phyloP scores from a whole-genome alignment of 2,797 vertebrate genomes.

The Sebastes flavidus region DNA sequence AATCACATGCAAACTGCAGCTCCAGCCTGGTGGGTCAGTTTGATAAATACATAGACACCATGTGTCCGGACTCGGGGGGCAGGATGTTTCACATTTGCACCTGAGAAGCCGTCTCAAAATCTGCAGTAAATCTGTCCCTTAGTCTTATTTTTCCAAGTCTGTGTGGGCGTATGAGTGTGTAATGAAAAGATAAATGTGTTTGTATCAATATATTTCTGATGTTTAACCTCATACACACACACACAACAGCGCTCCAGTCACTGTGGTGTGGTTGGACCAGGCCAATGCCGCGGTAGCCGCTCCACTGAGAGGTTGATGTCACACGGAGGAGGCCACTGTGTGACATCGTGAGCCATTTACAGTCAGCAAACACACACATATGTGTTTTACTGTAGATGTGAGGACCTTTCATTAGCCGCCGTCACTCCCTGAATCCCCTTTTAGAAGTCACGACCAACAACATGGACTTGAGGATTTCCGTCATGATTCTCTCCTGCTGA shows the following conservation, averaged over 20 bases:
- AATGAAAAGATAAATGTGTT: not conserved
- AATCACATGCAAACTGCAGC: not conserved
- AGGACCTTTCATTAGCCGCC: not conserved
- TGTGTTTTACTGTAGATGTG: not conserved
- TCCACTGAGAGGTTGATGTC: conserved; percentile 22
- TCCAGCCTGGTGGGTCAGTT: not conserved
- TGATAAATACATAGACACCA: not conserved
- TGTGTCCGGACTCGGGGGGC: too few relatives aligned
- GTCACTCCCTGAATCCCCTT: not conserved
- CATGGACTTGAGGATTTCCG: not conserved
- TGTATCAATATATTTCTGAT: not conserved
- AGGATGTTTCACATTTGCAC: not conserved
- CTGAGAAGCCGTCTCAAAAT: not conserved
- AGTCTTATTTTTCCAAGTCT: not conserved
- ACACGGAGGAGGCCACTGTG: conserved; percentile 15
- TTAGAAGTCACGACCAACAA: not conserved
- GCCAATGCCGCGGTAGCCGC: conserved; percentile 22
- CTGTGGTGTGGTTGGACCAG: conserved; percentile 17
- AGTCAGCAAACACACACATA: not conserved
- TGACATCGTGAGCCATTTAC: conserved; percentile 19
- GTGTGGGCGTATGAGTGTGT: not conserved
- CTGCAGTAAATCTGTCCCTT: not conserved
- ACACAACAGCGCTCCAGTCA: not conserved
- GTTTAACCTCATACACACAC: not conserved
- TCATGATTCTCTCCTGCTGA: not conserved